These are phyloP conservation scores for Heteropelma amictum DNA, from an alignment of 2,888 invertebrate genomes.

Conservation along the genomic window DNA sequence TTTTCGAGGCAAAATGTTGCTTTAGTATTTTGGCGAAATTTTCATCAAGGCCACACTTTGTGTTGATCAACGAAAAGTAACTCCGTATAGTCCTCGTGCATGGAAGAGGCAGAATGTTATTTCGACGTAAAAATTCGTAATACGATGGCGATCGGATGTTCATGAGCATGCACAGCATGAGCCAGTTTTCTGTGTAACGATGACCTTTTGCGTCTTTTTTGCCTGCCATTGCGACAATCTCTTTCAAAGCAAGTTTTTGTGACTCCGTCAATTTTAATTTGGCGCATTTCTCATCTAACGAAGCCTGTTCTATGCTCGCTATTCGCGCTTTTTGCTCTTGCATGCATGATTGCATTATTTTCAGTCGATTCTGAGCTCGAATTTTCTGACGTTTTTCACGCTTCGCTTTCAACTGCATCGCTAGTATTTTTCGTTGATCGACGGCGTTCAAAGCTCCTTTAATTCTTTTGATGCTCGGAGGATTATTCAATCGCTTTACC, in stretches of 20 bases:
- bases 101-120: constrained; percentile 16
- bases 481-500: neutral
- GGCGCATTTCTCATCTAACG: neutral
- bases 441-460: neutral
- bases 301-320: neutral
- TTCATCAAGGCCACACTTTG: constrained; percentile 41
- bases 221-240: too few species aligned
- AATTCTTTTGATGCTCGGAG: neutral
- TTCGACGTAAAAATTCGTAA: constrained; percentile 24
- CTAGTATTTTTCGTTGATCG: neutral
- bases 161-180: constrained; percentile 11
- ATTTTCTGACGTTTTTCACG: constrained; percentile 1
- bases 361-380: neutral
- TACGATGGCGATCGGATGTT: constrained; percentile 6
- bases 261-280: too few species aligned
- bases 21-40: constrained; percentile 43
- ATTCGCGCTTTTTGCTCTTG: neutral
- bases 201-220: too few species aligned
- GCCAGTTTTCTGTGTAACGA: too few species aligned
- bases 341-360: neutral
- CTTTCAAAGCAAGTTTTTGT: too few species aligned
- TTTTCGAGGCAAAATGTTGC: neutral
- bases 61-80: constrained; percentile 35
- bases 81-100: constrained; percentile 16
- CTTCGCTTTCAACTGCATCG: neutral